Evolutionary conservation across 92 coral and sea anemone species (phyloP).

Genomic region (Zoanthus sociatus): DNA sequence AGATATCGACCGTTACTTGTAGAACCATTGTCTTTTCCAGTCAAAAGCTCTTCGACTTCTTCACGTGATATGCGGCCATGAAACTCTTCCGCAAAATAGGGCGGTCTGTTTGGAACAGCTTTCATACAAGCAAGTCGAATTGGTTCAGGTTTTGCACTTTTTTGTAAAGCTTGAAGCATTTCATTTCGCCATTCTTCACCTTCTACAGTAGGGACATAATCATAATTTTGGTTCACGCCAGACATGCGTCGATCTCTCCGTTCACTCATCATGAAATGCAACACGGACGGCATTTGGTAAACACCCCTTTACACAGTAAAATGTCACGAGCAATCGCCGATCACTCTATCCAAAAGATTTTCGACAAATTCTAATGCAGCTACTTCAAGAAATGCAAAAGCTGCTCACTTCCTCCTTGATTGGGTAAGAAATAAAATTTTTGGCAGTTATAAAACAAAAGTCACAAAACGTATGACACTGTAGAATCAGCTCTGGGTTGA

Average conservation of each 20-base stretch:
- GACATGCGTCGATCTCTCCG: slow-evolving; percentile 39
- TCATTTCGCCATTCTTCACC: slow-evolving; percentile 85
- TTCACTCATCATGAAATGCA: slow-evolving; percentile 41
- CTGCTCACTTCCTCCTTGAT: slow-evolving; percentile 18
- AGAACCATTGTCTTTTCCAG: slow-evolving; percentile 77
- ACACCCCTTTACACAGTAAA: background rate
- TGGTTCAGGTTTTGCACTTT: slow-evolving; percentile 95
- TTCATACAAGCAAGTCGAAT: slow-evolving; percentile 98
- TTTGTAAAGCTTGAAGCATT: slow-evolving; percentile 84
- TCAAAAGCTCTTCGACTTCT: slow-evolving; percentile 83
- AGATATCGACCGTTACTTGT: slow-evolving; percentile 90
- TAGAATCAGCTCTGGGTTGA: slow-evolving; percentile 15
- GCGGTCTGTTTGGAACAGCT: slow-evolving; percentile 81
- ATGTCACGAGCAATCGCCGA: slow-evolving; percentile 21
- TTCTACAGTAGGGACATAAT: slow-evolving; percentile 22
- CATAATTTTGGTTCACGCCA: slow-evolving; percentile 20
- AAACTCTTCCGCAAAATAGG: slow-evolving; percentile 91
- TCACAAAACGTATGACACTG: background rate
- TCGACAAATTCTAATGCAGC: background rate
- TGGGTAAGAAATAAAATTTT: background rate
- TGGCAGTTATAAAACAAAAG: background rate
- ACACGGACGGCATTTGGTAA: slow-evolving; percentile 41
- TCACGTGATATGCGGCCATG: slow-evolving; percentile 94
- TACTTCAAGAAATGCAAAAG: background rate
- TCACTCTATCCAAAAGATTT: background rate